Conservation (phyloP, 2,113 vertebrate genomes). For the Stictonetta naevosa region DNA sequence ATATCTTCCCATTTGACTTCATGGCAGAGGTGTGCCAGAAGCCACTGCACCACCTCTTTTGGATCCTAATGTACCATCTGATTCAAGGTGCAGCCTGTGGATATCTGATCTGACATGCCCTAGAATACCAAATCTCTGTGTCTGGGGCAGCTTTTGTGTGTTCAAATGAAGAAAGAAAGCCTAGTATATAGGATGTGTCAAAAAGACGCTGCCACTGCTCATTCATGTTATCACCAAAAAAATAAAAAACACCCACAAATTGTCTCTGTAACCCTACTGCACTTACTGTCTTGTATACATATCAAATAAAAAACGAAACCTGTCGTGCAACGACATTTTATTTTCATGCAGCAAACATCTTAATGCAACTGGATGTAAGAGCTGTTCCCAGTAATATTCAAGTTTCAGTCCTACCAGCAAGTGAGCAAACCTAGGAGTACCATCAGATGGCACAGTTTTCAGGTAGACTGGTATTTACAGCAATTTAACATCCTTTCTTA, state of each 20-base stretch:
- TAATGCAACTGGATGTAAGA: neutral
- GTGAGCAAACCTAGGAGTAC: neutral
- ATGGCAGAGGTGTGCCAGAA: neutral
- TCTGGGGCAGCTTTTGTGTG: accelerated
- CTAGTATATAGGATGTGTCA: neutral
- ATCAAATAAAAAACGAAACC: neutral
- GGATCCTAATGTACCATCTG: neutral
- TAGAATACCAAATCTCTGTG: neutral
- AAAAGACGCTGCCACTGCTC: neutral
- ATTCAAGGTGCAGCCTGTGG: neutral
- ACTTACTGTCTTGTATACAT: neutral
- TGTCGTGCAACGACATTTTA: neutral
- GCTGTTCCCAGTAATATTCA: neutral
- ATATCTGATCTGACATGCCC: neutral
- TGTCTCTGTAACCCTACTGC: neutral
- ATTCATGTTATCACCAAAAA: accelerated
- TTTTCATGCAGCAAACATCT: neutral
- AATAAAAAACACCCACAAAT: neutral
- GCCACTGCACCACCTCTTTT: neutral
- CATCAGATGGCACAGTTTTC: neutral
- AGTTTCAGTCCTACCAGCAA: neutral
- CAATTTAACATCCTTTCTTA: neutral
- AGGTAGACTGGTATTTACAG: neutral
- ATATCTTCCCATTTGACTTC: neutral
- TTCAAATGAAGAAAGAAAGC: neutral